Evolutionary conservation across 2,888 invertebrate species (phyloP), one percentile per base, ranked within the genome.

Genomic region (Dilophus febrilis): DNA sequence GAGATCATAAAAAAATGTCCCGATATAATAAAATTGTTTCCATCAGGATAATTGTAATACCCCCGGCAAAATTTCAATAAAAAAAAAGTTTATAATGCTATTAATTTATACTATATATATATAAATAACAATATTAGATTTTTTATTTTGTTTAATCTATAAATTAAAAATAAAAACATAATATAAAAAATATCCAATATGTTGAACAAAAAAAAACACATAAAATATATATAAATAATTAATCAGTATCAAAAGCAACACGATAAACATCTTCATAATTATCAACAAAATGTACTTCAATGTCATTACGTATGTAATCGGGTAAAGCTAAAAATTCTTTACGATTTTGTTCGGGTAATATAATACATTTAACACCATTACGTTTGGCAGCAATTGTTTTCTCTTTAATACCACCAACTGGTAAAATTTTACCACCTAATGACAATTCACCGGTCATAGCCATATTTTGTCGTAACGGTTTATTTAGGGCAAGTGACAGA

Each of bases 391-490:
- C 97, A 49, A 98, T 94, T 7, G 84, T 84, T 68, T 98, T 98
- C 66, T 98, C 97, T 64, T 97, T 95, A 53, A 98, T 97, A 28
- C 98, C 98, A 1, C 98, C 98, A 3, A 98, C 97, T 18, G 97
- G 92, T 41, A 99, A 68, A 38, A 98, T 80, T 55, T 90, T 88
- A 4, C 98, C 97, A 40, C 87, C 95, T 8, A 99, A 71, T 6
- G 94, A 92, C 16, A 99, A 71, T 68, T 99, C 98, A 1, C 98
- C 98, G 2, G 98, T 99, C 98, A 98, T 98, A 26, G 98, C 97
- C n/a, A 94, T 66, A 61, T 94, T 74, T 49, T 81, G 75, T 36
- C 80, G 64, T 34, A 84, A 77, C 0, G 86, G 72, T 42, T 66
- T 65, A 36, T 74, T 67, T 49, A 75, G 70, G 0, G 95, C 94